Evolutionary conservation across 2,113 vertebrate genomes (phyloP).

Genomic region (Larimichthys crocea): DNA sequence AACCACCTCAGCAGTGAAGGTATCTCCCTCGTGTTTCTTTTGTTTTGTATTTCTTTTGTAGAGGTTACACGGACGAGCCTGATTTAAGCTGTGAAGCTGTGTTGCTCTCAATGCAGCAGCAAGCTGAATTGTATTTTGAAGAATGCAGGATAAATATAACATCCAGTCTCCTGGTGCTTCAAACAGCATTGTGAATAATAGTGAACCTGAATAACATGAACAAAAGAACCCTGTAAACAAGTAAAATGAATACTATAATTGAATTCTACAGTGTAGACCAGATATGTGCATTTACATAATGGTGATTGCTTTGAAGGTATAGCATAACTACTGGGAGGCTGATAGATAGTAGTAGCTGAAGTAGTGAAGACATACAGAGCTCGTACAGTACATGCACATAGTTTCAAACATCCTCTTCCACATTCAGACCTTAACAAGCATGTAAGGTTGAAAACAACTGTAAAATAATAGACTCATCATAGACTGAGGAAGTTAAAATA

Average conservation of each 20-base stretch:
- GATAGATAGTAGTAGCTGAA: background rate
- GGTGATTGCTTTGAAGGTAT: slow-evolving; percentile 35
- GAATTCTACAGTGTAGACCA: slow-evolving; percentile 20
- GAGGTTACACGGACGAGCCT: background rate
- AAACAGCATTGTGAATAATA: slow-evolving; percentile 9
- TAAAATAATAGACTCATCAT: background rate
- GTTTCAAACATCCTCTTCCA: slow-evolving; percentile 9
- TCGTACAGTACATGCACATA: background rate
- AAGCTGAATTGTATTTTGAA: slow-evolving; percentile 27
- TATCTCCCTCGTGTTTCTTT: background rate
- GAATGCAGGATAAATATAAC: slow-evolving; percentile 23
- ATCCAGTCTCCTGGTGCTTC: slow-evolving; percentile 35
- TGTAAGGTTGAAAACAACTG: background rate
- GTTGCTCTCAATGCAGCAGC: slow-evolving; percentile 3
- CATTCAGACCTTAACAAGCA: slow-evolving; percentile 15
- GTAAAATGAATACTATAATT: slow-evolving; percentile 11
- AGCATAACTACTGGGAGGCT: background rate
- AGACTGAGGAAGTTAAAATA: background rate
- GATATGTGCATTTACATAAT: slow-evolving; percentile 17
- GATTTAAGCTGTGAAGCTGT: background rate
- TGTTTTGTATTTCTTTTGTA: slow-evolving; percentile 12
- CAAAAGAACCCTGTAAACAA: slow-evolving; percentile 16
- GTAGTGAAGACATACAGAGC: background rate
- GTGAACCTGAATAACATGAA: background rate
- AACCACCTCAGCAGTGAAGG: background rate